Evolutionary conservation across 1,140 invertebrate genomes (phyloP), one percentile per base, ranked within the genome.

Genomic region (Bombyx mori): DNA sequence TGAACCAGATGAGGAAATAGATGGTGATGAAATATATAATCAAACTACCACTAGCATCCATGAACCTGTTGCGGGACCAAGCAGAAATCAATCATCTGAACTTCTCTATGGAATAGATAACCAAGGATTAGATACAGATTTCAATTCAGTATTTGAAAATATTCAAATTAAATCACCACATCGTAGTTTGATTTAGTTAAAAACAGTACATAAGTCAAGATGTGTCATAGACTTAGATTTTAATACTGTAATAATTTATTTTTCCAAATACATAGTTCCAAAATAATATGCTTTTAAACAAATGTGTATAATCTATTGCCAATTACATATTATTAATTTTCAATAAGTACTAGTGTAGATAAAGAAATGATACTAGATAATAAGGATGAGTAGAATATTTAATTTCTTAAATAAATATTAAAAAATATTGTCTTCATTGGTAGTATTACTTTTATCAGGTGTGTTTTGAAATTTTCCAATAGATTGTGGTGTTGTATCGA

Each of bases 111-210:
- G 88, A 43, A 89, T 89, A 57, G 88, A 88, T 57, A 89, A 89
- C 61, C 79, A 85, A 58, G 88, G 86, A 8, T 71, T 89, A 58
- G 88, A 89, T 56, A 87, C 85, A n/a, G 86, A 89, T 62, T 89
- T 89, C 63, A 88, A 88, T 69, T 86, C 86, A 7, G 86, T 85
- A 4, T 89, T 89, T 74, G 84, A 89, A 72, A 87, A 89, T 63
- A 89, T 89, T 56, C 83, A 88, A 73, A 89, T 89, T 56, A 88
- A 89, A 69, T 72, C 81, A 54, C 76, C 84, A 66, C 73, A 79
- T 56, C 56, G 74, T 42, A 86, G 83, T 72, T 66, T 86, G 52
- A 83, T 86, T 55, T 84, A 79, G 66, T 61, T 52, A 51, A 49
- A 61, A 52, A 35, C 51, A 49, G 53, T 58, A 35, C 26, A 35